These are phyloP conservation scores for Brachyistius frenatus DNA, from an alignment of 2,113 vertebrate species.

Conservation along the genomic window DNA sequence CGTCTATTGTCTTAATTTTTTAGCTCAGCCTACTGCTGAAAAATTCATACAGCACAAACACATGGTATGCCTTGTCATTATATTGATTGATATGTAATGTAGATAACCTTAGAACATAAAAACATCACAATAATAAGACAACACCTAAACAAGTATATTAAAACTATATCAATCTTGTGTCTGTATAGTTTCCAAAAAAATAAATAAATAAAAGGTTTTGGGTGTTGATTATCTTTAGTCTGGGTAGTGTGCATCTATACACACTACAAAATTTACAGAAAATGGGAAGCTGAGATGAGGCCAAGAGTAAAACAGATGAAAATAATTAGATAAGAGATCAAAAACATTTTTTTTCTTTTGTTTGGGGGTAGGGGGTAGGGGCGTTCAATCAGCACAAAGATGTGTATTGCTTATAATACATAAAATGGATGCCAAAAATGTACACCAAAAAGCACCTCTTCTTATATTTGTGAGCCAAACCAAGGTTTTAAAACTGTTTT, in stretches of 20 bases:
- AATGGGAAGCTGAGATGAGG: constrained; percentile 31
- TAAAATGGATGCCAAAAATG: constrained; percentile 44
- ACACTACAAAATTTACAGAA: constrained; percentile 11
- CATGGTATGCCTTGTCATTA: too few relatives aligned
- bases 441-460: constrained; percentile 14
- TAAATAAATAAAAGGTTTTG: too few relatives aligned
- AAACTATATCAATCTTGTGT: too few relatives aligned
- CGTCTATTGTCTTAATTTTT: too few relatives aligned
- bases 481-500: constrained; percentile 13
- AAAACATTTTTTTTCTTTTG: constrained; percentile 36
- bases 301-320: constrained; percentile 59
- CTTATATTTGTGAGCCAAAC: constrained; percentile 48
- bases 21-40: too few relatives aligned
- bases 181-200: too few relatives aligned
- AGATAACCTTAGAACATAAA: too few relatives aligned
- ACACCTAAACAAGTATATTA: too few relatives aligned
- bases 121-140: too few relatives aligned
- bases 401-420: constrained; percentile 21
- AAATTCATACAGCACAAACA: too few relatives aligned
- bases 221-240: neutral
- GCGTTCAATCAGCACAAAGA: constrained; percentile 33
- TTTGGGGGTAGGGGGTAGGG: constrained; percentile 8
- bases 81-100: too few relatives aligned
- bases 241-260: neutral
- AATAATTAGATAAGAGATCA: constrained; percentile 69